Evolutionary conservation across 2,113 vertebrate genomes (phyloP), one percentile per base, ranked within the genome.

Genomic region (Ceratotherium simum): DNA sequence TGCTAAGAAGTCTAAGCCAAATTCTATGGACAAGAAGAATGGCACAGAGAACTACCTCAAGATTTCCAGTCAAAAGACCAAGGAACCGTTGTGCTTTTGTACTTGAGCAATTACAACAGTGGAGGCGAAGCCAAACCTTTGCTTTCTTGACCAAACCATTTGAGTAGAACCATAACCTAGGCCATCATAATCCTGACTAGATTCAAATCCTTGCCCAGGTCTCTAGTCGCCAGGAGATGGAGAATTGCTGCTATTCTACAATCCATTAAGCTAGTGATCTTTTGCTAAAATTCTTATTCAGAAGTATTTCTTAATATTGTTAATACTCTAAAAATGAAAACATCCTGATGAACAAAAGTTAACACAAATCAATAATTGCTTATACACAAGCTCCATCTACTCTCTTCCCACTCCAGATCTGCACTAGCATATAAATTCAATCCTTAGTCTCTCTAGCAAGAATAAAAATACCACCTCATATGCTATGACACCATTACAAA

Each of bases 321-420:
- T 90, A 84, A 67, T 58, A 72, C 58, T 78, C 42, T 51, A 75
- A 79, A 97, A 94, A 21, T 6, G 13, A 65, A 95, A 91, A 69
- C 31, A 85, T 31, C 70, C 27, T 29, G 13, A 67, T 39, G 9
- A 9, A 75, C 69, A 75, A 91, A 95, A 79, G 7, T 25, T 58
- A 72, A 64, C 27, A 65, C n/a, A 16, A 96, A 82, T 16, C 42
- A 82, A 48, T 54, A 48, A 42, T 9, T 21, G 8, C 48, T 58
- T 20, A 3, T 13, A 36, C 21, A 39, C 21, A 75, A 88, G 60
- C 5, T 31, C 25, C 62, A 42, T 33, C 56, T 51, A 46, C 72
- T 72, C 88, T 36, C 51, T 83, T 75, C 84, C 58, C 29, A 95
- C 6, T 58, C 64, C 39, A 65, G 51, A 78, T 29, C 14, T 46